Percentiles rank a stretch among this genome's conserved stretches.
These are phyloP conservation scores for Zoanthus gigantus DNA, from an alignment of 92 coral and sea anemone genomes.

Conservation along the genomic window DNA sequence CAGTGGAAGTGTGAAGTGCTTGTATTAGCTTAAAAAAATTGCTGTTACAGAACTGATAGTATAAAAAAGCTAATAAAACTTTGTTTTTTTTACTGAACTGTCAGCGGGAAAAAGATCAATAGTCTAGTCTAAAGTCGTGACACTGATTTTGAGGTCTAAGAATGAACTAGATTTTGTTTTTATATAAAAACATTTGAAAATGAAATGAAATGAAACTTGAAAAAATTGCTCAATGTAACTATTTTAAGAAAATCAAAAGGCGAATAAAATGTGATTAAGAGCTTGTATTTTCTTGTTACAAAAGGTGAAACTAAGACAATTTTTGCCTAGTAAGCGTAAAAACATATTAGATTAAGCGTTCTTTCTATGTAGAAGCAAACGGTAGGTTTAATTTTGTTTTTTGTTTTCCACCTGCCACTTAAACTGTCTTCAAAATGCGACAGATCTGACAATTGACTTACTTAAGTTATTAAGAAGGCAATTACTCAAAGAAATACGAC, in stretches of 20 bases:
- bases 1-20: neutral
- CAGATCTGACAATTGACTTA: constrained; percentile 95
- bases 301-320: neutral
- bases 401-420: constrained; percentile 73
- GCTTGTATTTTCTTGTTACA: neutral
- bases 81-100: neutral
- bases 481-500: constrained; percentile 86
- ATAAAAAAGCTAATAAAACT: neutral
- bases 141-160: neutral
- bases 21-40: neutral
- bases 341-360: neutral
- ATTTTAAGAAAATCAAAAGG: neutral
- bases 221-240: neutral
- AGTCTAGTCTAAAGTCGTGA: neutral
- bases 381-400: constrained; percentile 29
- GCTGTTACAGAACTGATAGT: neutral
- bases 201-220: neutral
- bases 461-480: constrained; percentile 97
- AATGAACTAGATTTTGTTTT: neutral
- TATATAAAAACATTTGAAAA: neutral
- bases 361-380: constrained; percentile 10
- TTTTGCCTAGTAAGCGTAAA: neutral
- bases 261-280: neutral
- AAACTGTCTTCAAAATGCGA: constrained; percentile 76
- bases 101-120: neutral